A percentile compares a stretch with the other conserved stretches of the same genome.
These are phyloP conservation scores for Caretta caretta DNA, from an alignment of 2,113 vertebrate genomes.

Conservation along the genomic window DNA sequence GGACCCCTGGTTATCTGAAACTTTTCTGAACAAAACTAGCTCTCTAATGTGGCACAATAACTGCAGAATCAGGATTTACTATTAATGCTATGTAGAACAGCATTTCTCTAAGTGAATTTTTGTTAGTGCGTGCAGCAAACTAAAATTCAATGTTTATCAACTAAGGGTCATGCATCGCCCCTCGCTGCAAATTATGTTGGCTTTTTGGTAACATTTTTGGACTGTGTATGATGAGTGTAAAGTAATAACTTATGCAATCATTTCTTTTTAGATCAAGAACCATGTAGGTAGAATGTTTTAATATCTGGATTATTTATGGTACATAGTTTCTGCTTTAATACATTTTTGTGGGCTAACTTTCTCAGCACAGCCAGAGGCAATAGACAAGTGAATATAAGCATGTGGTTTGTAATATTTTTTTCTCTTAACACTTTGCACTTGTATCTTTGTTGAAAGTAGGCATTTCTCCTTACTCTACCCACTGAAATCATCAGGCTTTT, in stretches of 20 bases:
- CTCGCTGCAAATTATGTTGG: not conserved
- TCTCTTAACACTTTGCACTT: not conserved
- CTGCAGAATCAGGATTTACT: not conserved
- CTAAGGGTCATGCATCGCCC: not conserved
- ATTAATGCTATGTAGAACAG: not conserved
- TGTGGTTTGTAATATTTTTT: not conserved
- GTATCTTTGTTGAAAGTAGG: not conserved
- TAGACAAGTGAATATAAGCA: not conserved
- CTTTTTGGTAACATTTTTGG: slow-evolving; percentile 31
- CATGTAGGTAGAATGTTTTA: not conserved
- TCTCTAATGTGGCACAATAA: not conserved
- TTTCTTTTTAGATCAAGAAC: not conserved
- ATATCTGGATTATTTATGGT: not conserved
- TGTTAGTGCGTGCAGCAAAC: not conserved
- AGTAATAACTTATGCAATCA: not conserved
- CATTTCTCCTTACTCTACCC: not conserved
- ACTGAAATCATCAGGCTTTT: not conserved
- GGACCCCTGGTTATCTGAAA: not conserved
- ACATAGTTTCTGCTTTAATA: not conserved
- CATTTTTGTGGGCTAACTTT: not conserved
- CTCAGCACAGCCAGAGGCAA: not conserved
- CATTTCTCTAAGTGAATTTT: not conserved
- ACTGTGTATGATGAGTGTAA: not conserved
- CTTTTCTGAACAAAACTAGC: not conserved
- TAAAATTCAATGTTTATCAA: slow-evolving; percentile 6